A percentile compares a stretch with the other conserved stretches of the same genome.
Evolutionary conservation across 2,888 invertebrate genomes (phyloP).

Genomic region (Stenodema calcarata): DNA sequence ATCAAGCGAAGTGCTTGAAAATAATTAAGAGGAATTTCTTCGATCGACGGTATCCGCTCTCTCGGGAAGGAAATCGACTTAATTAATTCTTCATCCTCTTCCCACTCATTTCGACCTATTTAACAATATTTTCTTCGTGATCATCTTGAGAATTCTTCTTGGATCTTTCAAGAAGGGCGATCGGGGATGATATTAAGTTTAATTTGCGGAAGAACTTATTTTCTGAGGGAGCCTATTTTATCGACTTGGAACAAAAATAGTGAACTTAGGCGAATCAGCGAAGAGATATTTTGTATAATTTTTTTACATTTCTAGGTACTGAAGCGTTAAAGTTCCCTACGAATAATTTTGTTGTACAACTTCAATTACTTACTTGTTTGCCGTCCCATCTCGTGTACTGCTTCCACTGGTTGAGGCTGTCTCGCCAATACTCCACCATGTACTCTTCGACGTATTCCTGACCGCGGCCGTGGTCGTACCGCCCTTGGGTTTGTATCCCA

Average conservation of each 20-base stretch:
- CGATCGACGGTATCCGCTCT: background rate
- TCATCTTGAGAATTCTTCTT: background rate
- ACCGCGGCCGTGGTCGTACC: constrained; percentile 76
- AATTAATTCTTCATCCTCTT: background rate
- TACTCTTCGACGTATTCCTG: constrained; percentile 78
- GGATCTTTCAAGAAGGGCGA: background rate
- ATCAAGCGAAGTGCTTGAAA: background rate
- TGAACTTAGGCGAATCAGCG: too few species aligned
- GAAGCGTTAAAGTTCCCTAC: too few species aligned
- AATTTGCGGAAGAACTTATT: too few species aligned
- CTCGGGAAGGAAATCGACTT: background rate
- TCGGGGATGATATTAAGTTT: background rate
- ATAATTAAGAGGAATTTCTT: background rate
- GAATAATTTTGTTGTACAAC: background rate
- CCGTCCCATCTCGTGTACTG: constrained; percentile 72
- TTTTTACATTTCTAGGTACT: too few species aligned
- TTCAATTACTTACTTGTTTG: constrained; percentile 65
- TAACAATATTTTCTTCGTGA: background rate
- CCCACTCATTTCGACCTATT: background rate
- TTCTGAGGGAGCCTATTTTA: too few species aligned
- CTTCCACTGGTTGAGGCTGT: constrained; percentile 69
- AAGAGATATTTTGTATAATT: too few species aligned
- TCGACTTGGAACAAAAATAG: too few species aligned
- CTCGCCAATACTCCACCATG: constrained; percentile 73
- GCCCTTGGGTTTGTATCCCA: constrained; percentile 78